These are phyloP conservation scores for Lepeophtheirus salmonis DNA, from an alignment of 1,140 invertebrate genomes.

Conservation along the genomic window DNA sequence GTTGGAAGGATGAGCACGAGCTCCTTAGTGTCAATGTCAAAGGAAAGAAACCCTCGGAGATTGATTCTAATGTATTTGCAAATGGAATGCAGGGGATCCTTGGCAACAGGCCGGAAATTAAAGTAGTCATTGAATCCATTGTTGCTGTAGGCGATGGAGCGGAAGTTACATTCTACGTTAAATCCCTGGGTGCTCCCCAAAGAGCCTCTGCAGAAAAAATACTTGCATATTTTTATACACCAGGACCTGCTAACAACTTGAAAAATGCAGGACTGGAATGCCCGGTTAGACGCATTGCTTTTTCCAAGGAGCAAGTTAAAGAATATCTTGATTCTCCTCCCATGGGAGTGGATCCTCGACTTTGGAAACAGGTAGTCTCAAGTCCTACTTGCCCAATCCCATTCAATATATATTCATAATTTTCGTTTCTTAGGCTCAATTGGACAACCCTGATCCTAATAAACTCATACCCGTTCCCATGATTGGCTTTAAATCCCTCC, in stretches of 20 bases:
- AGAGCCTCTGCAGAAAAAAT: conserved; percentile 24
- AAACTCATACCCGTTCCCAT: conserved; percentile 76
- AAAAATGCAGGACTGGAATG: conserved; percentile 20
- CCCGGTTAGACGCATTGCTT: conserved; percentile 19
- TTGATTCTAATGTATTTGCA: conserved; percentile 30
- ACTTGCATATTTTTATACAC: neutral
- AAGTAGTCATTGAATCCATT: conserved; percentile 7
- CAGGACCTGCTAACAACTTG: neutral
- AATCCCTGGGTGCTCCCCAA: neutral
- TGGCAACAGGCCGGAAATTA: conserved; percentile 9
- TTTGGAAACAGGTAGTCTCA: conserved; percentile 42
- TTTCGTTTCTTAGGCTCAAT: conserved; percentile 48
- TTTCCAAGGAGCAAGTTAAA: conserved; percentile 42
- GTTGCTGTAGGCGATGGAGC: neutral
- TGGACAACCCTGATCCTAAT: conserved; percentile 65
- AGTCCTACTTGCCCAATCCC: too few species aligned
- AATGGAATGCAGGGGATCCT: neutral
- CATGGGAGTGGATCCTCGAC: conserved; percentile 40
- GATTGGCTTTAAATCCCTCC: conserved; percentile 66
- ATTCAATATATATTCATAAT: too few species aligned
- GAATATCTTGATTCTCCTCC: conserved; percentile 76
- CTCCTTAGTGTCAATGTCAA: conserved; percentile 60
- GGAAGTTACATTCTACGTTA: conserved; percentile 3
- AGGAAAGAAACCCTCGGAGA: conserved; percentile 49
- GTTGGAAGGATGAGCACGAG: conserved; percentile 63